Evolutionary conservation across 2,797 vertebrate species (phyloP).

Genomic region (Darevskia nairensis): DNA sequence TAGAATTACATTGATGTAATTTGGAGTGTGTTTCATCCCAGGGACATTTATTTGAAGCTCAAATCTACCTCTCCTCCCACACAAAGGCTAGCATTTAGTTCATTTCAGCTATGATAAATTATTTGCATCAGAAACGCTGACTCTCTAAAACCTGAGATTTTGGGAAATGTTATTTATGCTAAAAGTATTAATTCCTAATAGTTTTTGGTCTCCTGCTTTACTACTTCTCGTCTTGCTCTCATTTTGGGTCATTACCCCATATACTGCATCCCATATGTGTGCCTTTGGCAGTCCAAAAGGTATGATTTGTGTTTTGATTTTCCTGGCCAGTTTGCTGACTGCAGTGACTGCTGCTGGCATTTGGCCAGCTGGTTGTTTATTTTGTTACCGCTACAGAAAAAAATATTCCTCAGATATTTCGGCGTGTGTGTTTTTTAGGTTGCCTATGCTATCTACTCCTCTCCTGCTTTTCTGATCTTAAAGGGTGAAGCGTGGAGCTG

Average conservation of each 20-base stretch:
- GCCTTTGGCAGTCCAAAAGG: slow-evolving; percentile 17
- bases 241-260: slow-evolving; percentile 25
- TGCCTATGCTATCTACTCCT: slow-evolving; percentile 45
- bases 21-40: neutral
- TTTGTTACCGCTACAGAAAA: slow-evolving; percentile 60
- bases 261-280: neutral
- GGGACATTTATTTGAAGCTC: neutral
- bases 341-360: slow-evolving; percentile 45
- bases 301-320: slow-evolving; percentile 54
- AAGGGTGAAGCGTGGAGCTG: neutral
- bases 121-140: slow-evolving; percentile 57
- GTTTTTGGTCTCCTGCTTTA: slow-evolving; percentile 44
- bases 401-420: slow-evolving; percentile 58
- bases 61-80: slow-evolving; percentile 2
- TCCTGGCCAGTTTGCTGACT: slow-evolving; percentile 42
- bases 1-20: slow-evolving; percentile 31
- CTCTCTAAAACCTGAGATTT: slow-evolving; percentile 53
- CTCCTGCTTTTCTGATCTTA: slow-evolving; percentile 31
- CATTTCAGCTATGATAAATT: slow-evolving; percentile 39
- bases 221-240: slow-evolving; percentile 25
- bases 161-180: slow-evolving; percentile 51
- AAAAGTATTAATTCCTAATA: slow-evolving; percentile 53
- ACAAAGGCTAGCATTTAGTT: slow-evolving; percentile 26
- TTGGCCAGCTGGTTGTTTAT: slow-evolving; percentile 56
- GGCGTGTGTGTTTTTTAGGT: slow-evolving; percentile 37